Conservation (phyloP, 2,113 vertebrate species). For the Pogona vitticeps region DNA sequence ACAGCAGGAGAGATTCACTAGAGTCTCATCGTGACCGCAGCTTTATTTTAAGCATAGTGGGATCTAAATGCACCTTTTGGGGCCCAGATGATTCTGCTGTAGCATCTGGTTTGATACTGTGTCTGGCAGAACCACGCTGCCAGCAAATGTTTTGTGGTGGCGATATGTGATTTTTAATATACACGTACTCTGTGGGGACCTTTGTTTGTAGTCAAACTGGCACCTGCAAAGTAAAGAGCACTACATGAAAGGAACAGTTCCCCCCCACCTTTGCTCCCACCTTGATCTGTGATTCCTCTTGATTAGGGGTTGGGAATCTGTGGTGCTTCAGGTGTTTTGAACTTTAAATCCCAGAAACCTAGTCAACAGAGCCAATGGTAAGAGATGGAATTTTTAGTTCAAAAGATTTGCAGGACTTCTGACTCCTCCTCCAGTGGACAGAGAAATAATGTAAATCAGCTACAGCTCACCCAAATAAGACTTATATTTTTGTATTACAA, state of each 20-base stretch:
- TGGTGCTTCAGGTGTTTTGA: not conserved
- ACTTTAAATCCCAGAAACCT: not conserved
- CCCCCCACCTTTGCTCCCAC: not conserved
- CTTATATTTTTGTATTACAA: not conserved
- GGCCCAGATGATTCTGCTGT: too few relatives aligned
- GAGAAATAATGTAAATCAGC: not conserved
- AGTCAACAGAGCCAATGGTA: not conserved
- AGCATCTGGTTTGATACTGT: not conserved
- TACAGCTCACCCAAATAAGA: not conserved
- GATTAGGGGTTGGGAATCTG: not conserved
- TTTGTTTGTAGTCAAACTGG: not conserved
- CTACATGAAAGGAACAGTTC: not conserved
- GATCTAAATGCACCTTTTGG: not conserved
- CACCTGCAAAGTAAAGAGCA: not conserved
- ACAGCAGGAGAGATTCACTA: not conserved
- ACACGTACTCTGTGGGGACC: not conserved
- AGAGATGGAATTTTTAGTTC: too few relatives aligned
- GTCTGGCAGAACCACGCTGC: not conserved
- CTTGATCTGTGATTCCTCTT: conserved; percentile 6
- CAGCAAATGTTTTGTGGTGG: not conserved
- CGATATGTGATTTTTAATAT: accelerated
- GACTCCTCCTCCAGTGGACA: not conserved
- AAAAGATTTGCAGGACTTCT: not conserved
- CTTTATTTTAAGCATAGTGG: not conserved
- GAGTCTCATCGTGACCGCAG: not conserved